Base-by-base conservation (phyloP, 2,113 vertebrate genomes). In the Oreocharis arfaki region DNA sequence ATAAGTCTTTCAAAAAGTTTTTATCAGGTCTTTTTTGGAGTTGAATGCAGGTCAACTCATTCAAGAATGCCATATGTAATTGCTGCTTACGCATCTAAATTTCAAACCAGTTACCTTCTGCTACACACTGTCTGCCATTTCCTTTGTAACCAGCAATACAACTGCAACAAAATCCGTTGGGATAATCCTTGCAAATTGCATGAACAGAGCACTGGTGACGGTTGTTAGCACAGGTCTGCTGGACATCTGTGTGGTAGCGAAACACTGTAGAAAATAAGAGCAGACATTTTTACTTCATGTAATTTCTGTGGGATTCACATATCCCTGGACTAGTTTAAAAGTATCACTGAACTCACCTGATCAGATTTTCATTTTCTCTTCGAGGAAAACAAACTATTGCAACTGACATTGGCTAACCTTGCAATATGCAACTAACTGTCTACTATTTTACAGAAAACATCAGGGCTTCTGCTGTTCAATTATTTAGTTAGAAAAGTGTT, bases 141-240 rank as follows among this genome's bases (percentile, higher is more conserved):
- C 99, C 99, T 21, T 99, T 99, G 96, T 98, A 99, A 22, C 99
- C 99, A 18, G 98, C 97, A 68, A 97, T 98, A 52, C 99, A 99
- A 73, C 97, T 97, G 96, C 99, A 99, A 93, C 99, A 99, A 97
- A 98, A 99, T 55, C 99, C 99, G 0, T 95, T 98, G 39, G 98
- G 47, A 75, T 99, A 98, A 95, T 99, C 99, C 63, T 42, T 97
- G 98, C 99, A 99, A 75, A 98, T 96, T 1, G 98, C 98, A 16
- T 99, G 99, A 95, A 98, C 97, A 3, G 99, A 99, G 90, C 99
- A 99, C 91, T 98, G 98, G 84, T 99, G 98, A 35, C 98, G 97
- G 93, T 97, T 99, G 97, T 96, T 99, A 67, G 98, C 95, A 39
- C 99, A 99, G 1, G 97, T 99, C 91, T 99, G 98, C 22, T 97